Evolutionary conservation across 2,888 invertebrate species (phyloP), one percentile per base, ranked within the genome.

Genomic region (Crocallis elinguaria): DNA sequence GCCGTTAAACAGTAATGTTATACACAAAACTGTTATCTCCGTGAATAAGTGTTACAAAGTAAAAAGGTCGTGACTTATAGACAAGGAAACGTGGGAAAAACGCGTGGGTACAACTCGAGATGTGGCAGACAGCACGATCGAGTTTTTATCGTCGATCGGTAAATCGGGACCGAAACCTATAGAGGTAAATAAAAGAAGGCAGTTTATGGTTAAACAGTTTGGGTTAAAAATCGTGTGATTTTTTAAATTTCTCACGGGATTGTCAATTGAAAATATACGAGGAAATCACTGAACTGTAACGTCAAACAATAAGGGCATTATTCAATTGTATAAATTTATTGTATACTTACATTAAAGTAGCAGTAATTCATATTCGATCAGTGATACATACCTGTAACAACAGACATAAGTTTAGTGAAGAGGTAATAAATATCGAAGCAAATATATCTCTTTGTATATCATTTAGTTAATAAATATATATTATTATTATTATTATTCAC

Each of bases 21-120:
- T 37, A 57, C 60, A 64, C 57, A 60, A 60, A 67, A 59, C 44
- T 46, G 37, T 64, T 66, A 70, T 65, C 64, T 54, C 43, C 17
- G 33, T 59, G 64, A 70, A 67, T 67, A 56, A 45, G 60, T 60
- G 53, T 56, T 60, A 62, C 39, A 38, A 51, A 63, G 60, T 67
- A 62, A 73, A 75, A 69, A 61, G 64, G 65, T 75, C 77, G 79
- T 82, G 77, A 80, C 75, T 75, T 71, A 61, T 66, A 69, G 67
- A 65, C 61, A 64, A 61, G 62, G 71, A 73, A 80, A 74, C 84
- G 84, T 86, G 86, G 79, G 85, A 86, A 84, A 78, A 74, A 74
- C 64, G 71, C 74, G 76, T 77, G 73, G 74, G 75, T 66, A 71
- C 63, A 68, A 67, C 59, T 65, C 41, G 43, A 46, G 33, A 13